phyloP scores from a whole-genome alignment of 1,140 invertebrate species.

The Bombus polaris region DNA sequence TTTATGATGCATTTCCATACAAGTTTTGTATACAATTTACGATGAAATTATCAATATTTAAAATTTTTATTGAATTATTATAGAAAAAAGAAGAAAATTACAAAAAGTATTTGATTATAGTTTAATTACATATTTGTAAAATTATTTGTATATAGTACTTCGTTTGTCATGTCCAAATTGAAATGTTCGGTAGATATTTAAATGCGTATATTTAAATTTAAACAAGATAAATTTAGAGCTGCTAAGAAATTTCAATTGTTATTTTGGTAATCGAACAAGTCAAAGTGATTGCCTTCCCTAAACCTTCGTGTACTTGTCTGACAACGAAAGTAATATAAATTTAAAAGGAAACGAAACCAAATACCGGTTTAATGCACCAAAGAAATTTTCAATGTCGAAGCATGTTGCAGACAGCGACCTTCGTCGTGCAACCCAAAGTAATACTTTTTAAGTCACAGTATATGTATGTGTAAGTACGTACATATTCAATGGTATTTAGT shows the following conservation, averaged over 20 bases:
- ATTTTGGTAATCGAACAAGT: constrained; percentile 28
- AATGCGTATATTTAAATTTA: not conserved
- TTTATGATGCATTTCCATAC: not conserved
- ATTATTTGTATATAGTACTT: not conserved
- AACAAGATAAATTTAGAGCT: constrained; percentile 29
- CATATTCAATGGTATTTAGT: not conserved
- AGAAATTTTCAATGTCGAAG: constrained; percentile 41
- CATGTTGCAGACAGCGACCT: constrained; percentile 34
- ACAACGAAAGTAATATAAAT: constrained; percentile 12
- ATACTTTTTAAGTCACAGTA: constrained; percentile 11
- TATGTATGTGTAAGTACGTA: not conserved
- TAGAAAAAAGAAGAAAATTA: not conserved
- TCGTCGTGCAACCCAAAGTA: constrained; percentile 35
- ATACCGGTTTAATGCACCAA: constrained; percentile 35
- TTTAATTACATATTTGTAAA: not conserved
- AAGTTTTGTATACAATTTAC: not conserved
- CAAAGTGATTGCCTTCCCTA: not conserved
- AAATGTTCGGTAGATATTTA: not conserved
- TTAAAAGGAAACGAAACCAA: constrained; percentile 27
- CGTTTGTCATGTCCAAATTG: not conserved
- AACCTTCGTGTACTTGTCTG: not conserved
- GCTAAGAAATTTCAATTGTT: constrained; percentile 20
- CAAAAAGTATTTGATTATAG: not conserved
- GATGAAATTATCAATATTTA: not conserved
- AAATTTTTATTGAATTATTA: not conserved